These are phyloP conservation scores for Alcedo atthis DNA, from an alignment of 2,797 vertebrate species.

Conservation along the genomic window DNA sequence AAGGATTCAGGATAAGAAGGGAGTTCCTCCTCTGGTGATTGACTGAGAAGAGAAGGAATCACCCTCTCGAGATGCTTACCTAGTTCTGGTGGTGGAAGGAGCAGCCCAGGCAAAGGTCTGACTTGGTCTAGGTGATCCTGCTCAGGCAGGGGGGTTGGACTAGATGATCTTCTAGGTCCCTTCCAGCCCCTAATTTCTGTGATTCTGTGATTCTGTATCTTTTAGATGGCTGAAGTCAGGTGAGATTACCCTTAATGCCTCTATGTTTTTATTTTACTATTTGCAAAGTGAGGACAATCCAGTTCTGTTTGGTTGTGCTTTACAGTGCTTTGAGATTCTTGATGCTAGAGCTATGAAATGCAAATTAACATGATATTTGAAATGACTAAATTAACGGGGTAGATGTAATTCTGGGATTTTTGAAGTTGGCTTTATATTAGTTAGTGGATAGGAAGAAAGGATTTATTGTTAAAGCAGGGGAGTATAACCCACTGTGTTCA, in stretches of 20 bases:
- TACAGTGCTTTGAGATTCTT: background rate
- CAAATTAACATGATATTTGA: background rate
- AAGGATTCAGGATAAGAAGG: background rate
- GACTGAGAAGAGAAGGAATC: background rate
- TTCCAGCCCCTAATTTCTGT: no score
- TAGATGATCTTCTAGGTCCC: no score
- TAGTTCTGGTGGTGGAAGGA: background rate
- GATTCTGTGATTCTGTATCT: no score
- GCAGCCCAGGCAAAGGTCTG: background rate
- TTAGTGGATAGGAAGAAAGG: background rate
- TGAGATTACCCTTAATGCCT: background rate
- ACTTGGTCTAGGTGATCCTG: no score
- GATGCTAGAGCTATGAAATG: background rate
- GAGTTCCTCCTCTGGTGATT: background rate
- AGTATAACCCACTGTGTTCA: background rate
- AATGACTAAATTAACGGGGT: background rate
- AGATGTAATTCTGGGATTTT: background rate
- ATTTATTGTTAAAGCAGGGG: constrained; percentile 12
- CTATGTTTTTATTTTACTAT: background rate
- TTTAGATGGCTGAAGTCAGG: background rate
- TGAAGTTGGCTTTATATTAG: background rate
- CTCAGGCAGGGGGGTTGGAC: no score
- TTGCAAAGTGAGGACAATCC: background rate
- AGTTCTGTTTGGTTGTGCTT: background rate
- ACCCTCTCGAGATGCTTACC: background rate